Percentiles rank a stretch among this genome's conserved stretches.
These are phyloP conservation scores for Brachylomia viminalis DNA, from an alignment of 2,888 invertebrate species.

Conservation along the genomic window DNA sequence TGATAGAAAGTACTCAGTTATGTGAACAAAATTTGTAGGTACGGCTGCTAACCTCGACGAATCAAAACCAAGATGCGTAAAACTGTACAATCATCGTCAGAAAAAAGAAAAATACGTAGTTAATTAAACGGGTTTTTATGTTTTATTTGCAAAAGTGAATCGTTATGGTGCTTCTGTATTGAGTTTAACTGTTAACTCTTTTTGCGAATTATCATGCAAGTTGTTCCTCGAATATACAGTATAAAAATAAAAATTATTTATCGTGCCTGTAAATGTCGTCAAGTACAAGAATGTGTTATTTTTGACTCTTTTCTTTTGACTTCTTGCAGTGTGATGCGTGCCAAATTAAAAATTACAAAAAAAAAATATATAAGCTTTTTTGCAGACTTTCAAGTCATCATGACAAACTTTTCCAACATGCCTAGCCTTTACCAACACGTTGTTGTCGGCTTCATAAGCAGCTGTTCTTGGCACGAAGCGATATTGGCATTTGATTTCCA, in stretches of 20 bases:
- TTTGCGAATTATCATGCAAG: not conserved
- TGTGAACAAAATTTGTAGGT: not conserved
- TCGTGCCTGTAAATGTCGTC: conserved; percentile 31
- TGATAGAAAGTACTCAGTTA: not conserved
- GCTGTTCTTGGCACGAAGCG: no score
- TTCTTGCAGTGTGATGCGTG: not conserved
- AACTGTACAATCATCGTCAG: conserved; percentile 17
- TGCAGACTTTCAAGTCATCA: not conserved
- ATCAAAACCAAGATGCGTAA: conserved; percentile 6
- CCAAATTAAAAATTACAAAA: not conserved
- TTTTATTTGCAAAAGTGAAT: conserved; percentile 52
- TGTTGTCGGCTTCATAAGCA: not conserved
- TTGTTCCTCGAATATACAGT: conserved; percentile 46
- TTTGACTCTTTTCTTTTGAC: conserved; percentile 10
- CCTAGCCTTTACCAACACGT: not conserved
- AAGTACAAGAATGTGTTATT: not conserved
- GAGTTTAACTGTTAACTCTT: conserved; percentile 36
- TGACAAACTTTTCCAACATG: not conserved
- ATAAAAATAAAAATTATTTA: conserved; percentile 29
- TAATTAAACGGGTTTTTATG: conserved; percentile 45
- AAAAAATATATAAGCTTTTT: not conserved
- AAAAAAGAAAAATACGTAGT: conserved; percentile 19
- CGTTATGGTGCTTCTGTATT: conserved; percentile 50
- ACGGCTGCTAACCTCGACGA: not conserved
- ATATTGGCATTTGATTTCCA: not conserved